Evolutionary conservation across 2,888 invertebrate species (phyloP), one percentile per base, ranked within the genome.

Genomic region (Epinotia nisella): DNA sequence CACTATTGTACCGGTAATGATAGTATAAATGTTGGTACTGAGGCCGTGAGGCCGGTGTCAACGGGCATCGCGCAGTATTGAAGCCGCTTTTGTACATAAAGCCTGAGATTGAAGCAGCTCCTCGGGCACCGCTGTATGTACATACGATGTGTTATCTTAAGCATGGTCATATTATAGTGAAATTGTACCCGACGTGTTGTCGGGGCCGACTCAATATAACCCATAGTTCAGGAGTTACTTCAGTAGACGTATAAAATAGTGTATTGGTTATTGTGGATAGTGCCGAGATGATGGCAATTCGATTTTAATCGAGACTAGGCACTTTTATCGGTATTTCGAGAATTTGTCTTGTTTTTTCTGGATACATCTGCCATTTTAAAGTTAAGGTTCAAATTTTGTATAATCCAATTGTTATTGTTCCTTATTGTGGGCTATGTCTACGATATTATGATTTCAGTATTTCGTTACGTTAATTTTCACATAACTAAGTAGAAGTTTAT

Each of bases 341-440:
- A 82, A 76, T 77, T 76, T 79, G 78, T 81, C 79, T 82, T 82
- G 80, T 82, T 83, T 78, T 80, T 82, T 80, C 77, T 78, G 81
- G 82, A 79, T 76, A 82, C 80, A 75, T 86, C 81, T 82, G 87
- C 85, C 83, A 83, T 87, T 83, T 76, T 86, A 81, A 83, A 78
- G 51, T 74, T 88, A 87, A 86, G 84, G 78, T 87, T 87, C 75
- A 75, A 81, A 78, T 86, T 90, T 88, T 89, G 86, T 87, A 86
- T 89, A 85, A 87, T 84, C 85, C 82, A 80, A 76, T 89, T 92
- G 90, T 90, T 90, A 87, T 86, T 84, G 87, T 88, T 90, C 86
- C 72, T 35, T 35, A 84, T 84, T 84, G 85, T 87, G 84, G 85
- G 83, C 73, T 77, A 76, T 78, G 81, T 29, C 85, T 84, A 69